Evolutionary conservation across 2,797 vertebrate genomes (phyloP).

Genomic region (Pteronotus mesoamericanus): DNA sequence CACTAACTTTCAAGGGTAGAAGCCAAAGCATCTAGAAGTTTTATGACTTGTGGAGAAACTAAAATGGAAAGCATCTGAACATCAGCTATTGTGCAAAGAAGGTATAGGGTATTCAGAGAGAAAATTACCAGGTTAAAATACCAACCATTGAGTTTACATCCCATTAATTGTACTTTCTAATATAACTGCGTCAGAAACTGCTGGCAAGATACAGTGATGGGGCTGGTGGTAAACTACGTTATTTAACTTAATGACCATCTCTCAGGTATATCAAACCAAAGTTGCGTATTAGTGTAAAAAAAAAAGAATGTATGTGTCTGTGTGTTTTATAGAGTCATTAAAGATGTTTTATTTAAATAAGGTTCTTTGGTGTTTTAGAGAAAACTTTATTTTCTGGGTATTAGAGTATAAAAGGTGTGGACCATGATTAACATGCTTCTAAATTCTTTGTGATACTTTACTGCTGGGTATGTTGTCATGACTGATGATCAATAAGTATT

Average conservation of each 20-base stretch:
- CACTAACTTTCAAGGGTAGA: neutral
- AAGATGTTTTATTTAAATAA: neutral
- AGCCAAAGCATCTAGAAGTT: neutral
- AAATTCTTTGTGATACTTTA: neutral
- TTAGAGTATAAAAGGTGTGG: neutral
- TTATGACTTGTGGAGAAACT: neutral
- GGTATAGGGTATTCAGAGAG: neutral
- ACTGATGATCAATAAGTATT: neutral
- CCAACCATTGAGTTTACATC: neutral
- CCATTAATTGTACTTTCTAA: conserved; percentile 1
- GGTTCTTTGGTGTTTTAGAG: neutral
- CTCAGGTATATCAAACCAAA: neutral
- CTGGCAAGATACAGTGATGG: neutral
- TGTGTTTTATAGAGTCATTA: neutral
- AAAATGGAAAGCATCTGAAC: neutral
- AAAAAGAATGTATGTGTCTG: neutral
- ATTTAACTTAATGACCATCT: neutral
- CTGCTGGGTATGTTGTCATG: neutral
- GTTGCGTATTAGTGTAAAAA: neutral
- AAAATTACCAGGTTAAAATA: neutral
- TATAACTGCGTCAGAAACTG: neutral
- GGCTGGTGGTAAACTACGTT: neutral
- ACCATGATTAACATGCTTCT: neutral
- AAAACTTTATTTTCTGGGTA: neutral
- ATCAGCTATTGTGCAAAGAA: neutral